Percentiles rank a stretch among this genome's conserved stretches.
These are phyloP conservation scores for Sebastiscus albofasciatus DNA, from an alignment of 2,797 vertebrate species.

Conservation along the genomic window DNA sequence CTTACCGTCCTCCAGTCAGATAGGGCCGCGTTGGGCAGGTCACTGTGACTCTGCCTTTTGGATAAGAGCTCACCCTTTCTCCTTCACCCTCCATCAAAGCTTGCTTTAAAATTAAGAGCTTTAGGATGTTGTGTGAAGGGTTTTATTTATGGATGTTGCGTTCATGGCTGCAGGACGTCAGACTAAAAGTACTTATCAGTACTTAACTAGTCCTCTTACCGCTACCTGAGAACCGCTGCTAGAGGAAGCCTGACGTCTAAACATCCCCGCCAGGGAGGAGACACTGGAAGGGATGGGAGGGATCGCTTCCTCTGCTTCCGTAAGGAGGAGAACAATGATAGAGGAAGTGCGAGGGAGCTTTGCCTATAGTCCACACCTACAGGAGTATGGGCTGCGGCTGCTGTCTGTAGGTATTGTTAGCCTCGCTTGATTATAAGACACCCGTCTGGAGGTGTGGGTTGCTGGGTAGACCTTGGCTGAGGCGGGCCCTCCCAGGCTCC, in stretches of 20 bases:
- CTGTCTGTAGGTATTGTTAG: constrained; percentile 59
- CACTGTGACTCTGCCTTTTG: constrained; percentile 36
- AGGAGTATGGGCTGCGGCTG: not conserved
- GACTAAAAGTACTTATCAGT: constrained; percentile 21
- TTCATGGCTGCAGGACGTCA: not conserved
- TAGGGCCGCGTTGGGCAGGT: constrained; percentile 4
- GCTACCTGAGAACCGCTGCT: constrained; percentile 56
- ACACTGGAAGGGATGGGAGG: constrained; percentile 70
- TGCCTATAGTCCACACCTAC: constrained; percentile 47
- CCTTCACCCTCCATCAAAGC: not conserved
- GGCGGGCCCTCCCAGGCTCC: constrained; percentile 14
- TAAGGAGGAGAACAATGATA: constrained; percentile 67
- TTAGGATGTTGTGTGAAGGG: not conserved
- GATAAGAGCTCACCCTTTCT: not conserved
- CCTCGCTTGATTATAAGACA: constrained; percentile 50
- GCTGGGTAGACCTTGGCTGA: constrained; percentile 52
- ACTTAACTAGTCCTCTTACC: not conserved
- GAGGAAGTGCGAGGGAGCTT: constrained; percentile 55
- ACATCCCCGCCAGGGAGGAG: constrained; percentile 63
- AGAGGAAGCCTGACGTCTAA: constrained; percentile 65
- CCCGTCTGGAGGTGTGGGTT: constrained; percentile 34
- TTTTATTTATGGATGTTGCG: not conserved
- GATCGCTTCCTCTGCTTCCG: constrained; percentile 64
- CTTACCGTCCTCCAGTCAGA: constrained; percentile 10
- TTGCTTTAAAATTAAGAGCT: not conserved